Conservation (phyloP, 2,888 invertebrate genomes). For the Choreutis nemorana region DNA sequence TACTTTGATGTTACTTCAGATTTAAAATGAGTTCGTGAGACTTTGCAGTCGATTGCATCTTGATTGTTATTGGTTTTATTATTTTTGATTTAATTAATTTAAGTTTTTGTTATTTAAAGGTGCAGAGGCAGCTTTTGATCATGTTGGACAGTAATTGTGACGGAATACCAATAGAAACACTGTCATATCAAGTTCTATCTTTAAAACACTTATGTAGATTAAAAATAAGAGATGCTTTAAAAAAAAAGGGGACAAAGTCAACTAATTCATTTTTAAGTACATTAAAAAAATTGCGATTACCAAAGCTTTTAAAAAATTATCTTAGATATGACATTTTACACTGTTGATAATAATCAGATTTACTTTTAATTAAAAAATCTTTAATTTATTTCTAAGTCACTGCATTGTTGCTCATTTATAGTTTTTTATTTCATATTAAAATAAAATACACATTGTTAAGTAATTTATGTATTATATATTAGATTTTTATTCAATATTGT, state of each 20-base stretch:
- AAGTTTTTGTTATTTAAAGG: constrained; percentile 23
- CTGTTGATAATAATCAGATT: neutral
- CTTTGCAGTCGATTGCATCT: neutral
- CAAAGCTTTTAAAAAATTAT: constrained; percentile 30
- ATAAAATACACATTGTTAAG: too few relatives aligned
- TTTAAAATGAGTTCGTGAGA: too few relatives aligned
- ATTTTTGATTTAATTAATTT: constrained; percentile 2
- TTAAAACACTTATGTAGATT: constrained; percentile 41
- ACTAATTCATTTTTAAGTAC: constrained; percentile 28
- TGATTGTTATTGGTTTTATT: neutral
- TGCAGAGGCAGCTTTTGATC: constrained; percentile 26
- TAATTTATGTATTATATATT: too few relatives aligned
- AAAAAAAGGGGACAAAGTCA: constrained; percentile 19
- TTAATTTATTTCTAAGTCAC: too few relatives aligned
- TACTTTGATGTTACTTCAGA: too few relatives aligned
- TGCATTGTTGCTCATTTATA: too few relatives aligned
- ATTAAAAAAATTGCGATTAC: constrained; percentile 30
- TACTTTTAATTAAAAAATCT: constrained; percentile 1
- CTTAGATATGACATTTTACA: constrained; percentile 22
- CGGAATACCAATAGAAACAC: constrained; percentile 19
- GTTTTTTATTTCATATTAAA: too few relatives aligned
- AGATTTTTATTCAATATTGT: too few relatives aligned
- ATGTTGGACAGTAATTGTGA: constrained; percentile 26
- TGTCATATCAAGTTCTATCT: constrained; percentile 24
- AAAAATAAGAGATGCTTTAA: constrained; percentile 27